These are phyloP conservation scores for Hemiscyllium ocellatum DNA, from an alignment of 2,113 vertebrate species.

Conservation along the genomic window DNA sequence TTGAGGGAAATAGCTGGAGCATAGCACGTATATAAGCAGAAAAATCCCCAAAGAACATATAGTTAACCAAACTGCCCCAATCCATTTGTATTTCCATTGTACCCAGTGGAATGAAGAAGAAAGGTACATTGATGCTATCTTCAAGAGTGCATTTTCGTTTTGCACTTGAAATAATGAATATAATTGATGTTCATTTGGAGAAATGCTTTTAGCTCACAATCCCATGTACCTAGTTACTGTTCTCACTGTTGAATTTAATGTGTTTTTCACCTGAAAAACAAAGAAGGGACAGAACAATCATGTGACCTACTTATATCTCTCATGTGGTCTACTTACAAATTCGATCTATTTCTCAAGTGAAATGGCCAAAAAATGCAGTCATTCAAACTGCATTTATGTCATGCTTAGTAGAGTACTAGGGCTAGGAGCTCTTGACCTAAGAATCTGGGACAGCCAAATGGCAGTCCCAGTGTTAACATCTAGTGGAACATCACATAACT, in stretches of 20 bases:
- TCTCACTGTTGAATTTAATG: neutral
- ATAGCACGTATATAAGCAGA: neutral
- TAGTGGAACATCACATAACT: too few species aligned
- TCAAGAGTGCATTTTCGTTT: neutral
- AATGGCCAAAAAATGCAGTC: too few species aligned
- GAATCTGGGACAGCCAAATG: neutral
- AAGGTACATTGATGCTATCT: neutral
- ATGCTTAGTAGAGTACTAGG: neutral
- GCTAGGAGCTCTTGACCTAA: neutral
- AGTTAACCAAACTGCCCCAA: neutral
- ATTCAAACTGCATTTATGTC: neutral
- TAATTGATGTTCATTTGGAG: neutral
- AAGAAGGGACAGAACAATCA: neutral
- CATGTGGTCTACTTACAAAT: neutral
- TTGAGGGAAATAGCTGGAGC: neutral
- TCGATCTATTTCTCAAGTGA: neutral
- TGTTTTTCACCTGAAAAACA: neutral
- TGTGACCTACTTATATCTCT: neutral
- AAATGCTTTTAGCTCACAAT: neutral
- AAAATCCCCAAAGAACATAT: neutral
- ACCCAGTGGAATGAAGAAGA: neutral
- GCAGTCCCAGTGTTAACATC: neutral
- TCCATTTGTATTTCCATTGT: neutral
- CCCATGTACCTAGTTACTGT: neutral
- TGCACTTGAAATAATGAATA: neutral